phyloP scores from a whole-genome alignment of 30 jellyfish, hydroid and myxozoan genomes.

The Aurelia sp. region DNA sequence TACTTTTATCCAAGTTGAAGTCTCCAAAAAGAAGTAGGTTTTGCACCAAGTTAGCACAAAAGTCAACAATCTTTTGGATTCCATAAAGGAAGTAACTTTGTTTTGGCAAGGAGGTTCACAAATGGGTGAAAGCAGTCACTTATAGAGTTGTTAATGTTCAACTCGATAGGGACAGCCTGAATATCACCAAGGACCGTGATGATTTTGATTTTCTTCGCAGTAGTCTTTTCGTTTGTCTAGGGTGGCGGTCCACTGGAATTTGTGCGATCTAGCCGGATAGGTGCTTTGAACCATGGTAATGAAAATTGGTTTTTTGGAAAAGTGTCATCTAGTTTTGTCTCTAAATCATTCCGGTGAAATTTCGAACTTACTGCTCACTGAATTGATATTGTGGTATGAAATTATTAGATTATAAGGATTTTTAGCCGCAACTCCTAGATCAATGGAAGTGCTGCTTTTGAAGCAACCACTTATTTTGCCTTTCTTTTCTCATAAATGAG shows the following conservation, averaged over 20 bases:
- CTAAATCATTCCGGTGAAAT: background rate
- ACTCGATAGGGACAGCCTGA: background rate
- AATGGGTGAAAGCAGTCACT: background rate
- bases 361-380: background rate
- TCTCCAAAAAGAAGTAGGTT: constrained; percentile 21
- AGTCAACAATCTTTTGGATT: constrained; percentile 9
- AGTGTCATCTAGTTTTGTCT: background rate
- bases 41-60: background rate
- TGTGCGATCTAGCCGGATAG: background rate
- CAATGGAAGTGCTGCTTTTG: too few relatives aligned
- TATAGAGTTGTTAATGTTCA: background rate
- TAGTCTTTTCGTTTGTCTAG: too few relatives aligned
- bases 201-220: background rate
- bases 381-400: background rate
- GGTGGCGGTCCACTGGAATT: background rate
- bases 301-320: background rate
- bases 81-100: background rate
- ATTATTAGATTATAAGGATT: too few relatives aligned
- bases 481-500: too few relatives aligned
- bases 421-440: too few relatives aligned
- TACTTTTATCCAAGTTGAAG: background rate
- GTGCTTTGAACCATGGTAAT: background rate
- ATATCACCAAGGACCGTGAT: background rate
- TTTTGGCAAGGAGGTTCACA: constrained; percentile 15
- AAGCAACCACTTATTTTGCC: too few relatives aligned